Base-by-base conservation (phyloP, 1,140 invertebrate species). In the Aleiodes sp. region DNA sequence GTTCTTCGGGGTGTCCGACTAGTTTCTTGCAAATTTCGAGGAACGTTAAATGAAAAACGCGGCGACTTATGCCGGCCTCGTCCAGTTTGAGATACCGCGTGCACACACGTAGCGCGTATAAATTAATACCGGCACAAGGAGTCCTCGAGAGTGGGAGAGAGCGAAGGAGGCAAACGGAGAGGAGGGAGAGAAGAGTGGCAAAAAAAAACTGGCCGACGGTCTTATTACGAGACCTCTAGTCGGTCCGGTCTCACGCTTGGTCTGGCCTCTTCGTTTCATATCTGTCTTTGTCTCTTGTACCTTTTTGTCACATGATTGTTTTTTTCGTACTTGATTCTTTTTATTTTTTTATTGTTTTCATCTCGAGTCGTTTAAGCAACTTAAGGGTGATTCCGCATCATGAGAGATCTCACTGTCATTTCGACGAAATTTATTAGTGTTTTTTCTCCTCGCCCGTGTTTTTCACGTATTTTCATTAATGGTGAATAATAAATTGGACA, bases 1-100 rank as follows among this genome's bases (percentile, higher is more conserved):
- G 21, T 65, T 46, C 19, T 62, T 41, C 74, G 76, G 79, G 75
- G 78, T 82, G 80, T 81, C 77, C 82, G 82, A 85, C 84, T 85
- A 86, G 84, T 86, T 86, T 84, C 84, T 86, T 86, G 84, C 84
- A 86, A 86, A 86, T 86, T 86, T 86, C 84, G 83, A 81, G 79
- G 83, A 86, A 86, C 75, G 77, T 71, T 74, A 76, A 80, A 84
- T 82, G 86, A 86, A 84, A 82, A 76, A 76, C 65, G 43, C 37
- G 31, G 70, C 66, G 52, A 41, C 65, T 57, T 41, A 65, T 52
- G 37, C 24, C 56, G 39, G 56, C n/a, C n/a, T 70, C 71, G 37
- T 39, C 28, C 31, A 33, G 52, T 21, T 65, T 28, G 39, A 24
- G 14, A 62, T 65, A 68, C 70, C 62, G 78, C 82, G 79, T 85